Evolutionary conservation across 1,140 invertebrate species (phyloP).

Genomic region (Drosophila bipectinata): DNA sequence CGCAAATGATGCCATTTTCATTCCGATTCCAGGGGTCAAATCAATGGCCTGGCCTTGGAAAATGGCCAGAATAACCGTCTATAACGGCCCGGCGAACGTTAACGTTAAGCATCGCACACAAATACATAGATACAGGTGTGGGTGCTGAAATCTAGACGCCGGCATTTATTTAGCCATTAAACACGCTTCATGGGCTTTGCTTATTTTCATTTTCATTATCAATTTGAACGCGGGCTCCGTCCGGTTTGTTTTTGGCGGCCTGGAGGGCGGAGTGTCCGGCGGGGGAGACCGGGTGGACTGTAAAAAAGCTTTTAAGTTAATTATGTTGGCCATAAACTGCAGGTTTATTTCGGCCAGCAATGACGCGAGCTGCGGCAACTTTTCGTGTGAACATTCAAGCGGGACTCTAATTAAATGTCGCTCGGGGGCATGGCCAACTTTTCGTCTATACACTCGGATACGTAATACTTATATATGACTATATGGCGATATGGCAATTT

Average conservation of each 20-base stretch:
- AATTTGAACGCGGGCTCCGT: constrained; percentile 66
- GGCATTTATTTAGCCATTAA: constrained; percentile 80
- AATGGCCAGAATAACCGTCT: constrained; percentile 49
- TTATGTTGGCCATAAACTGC: constrained; percentile 82
- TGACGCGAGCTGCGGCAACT: constrained; percentile 30
- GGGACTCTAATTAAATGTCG: constrained; percentile 76
- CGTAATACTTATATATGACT: constrained; percentile 14
- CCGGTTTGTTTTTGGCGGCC: constrained; percentile 15
- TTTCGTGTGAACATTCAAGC: constrained; percentile 64
- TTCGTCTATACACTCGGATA: constrained; percentile 21
- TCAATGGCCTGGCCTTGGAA: constrained; percentile 51
- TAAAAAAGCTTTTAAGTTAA: constrained; percentile 83
- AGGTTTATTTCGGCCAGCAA: constrained; percentile 69
- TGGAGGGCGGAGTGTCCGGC: constrained; percentile 3
- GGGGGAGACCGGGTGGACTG: constrained; percentile 20
- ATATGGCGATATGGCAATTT: constrained; percentile 20
- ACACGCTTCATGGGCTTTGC: constrained; percentile 75
- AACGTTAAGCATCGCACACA: constrained; percentile 28
- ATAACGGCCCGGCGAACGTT: constrained; percentile 32
- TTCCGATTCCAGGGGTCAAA: constrained; percentile 43
- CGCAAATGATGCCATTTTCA: constrained; percentile 42
- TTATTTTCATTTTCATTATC: constrained; percentile 82
- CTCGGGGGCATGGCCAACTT: constrained; percentile 61
- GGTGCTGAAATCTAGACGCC: constrained; percentile 55
- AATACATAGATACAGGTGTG: constrained; percentile 50